These are phyloP conservation scores for Campoletis raptor DNA, from an alignment of 2,888 invertebrate genomes.

Conservation along the genomic window DNA sequence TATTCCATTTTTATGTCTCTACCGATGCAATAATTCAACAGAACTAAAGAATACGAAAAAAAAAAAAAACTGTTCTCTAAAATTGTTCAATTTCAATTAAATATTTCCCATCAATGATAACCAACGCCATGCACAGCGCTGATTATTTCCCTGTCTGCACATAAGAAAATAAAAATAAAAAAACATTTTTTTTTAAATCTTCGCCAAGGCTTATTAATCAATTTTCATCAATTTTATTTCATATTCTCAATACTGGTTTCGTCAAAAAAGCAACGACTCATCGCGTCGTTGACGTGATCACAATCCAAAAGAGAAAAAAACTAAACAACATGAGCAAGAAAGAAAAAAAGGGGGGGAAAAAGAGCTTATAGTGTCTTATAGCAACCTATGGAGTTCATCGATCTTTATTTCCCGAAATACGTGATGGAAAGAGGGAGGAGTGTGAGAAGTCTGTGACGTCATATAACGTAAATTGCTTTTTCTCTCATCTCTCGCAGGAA, in stretches of 20 bases:
- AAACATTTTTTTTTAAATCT: neutral
- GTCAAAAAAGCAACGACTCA: neutral
- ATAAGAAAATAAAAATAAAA: no score
- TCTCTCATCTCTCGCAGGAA: constrained; percentile 26
- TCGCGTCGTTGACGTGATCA: constrained; percentile 2
- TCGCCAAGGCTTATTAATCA: neutral
- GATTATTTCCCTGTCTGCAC: neutral
- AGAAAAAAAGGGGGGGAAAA: neutral
- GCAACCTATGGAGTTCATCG: constrained; percentile 14
- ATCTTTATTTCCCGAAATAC: constrained; percentile 42
- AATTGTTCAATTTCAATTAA: neutral
- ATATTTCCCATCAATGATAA: neutral
- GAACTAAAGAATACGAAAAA: neutral
- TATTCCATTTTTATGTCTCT: neutral
- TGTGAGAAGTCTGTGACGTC: neutral
- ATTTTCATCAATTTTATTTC: neutral
- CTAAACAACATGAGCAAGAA: neutral
- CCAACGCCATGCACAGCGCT: neutral
- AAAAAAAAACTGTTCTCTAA: neutral
- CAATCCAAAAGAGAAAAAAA: neutral
- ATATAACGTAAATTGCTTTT: constrained; percentile 49
- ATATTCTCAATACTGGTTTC: no score
- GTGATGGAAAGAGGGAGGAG: neutral
- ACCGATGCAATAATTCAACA: neutral
- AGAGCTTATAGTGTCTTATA: constrained; percentile 18